Evolutionary conservation across 2,113 vertebrate genomes (phyloP).

Genomic region (Fukomys damarensis): DNA sequence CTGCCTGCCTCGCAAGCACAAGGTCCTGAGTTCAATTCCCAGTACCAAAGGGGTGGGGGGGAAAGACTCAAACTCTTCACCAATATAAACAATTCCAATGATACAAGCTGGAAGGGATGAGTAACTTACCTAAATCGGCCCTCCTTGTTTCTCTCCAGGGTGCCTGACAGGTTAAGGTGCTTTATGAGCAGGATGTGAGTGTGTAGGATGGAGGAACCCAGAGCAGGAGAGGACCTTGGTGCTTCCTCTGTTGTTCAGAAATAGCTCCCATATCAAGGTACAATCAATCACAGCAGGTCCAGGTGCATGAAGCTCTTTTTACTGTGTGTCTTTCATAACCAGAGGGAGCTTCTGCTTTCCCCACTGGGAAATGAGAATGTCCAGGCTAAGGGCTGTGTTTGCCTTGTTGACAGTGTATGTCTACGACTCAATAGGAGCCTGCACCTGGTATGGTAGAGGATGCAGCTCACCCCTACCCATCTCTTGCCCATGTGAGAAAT

Average conservation of each 20-base stretch:
- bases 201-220: accelerated
- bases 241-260: background rate
- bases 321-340: background rate
- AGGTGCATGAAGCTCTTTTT: background rate
- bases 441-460: background rate
- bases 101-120: background rate
- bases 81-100: background rate
- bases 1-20: too few relatives aligned
- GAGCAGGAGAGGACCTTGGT: background rate
- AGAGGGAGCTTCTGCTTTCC: background rate
- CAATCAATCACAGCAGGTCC: background rate
- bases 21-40: too few relatives aligned
- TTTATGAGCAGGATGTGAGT: accelerated
- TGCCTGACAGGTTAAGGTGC: accelerated
- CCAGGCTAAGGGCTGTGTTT: background rate
- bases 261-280: background rate
- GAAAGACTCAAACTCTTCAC: background rate
- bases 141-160: background rate
- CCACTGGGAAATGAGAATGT: background rate
- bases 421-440: background rate
- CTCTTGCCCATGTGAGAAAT: background rate
- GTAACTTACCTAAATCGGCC: background rate
- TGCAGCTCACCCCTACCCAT: accelerated
- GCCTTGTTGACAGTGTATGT: background rate
- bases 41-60: too few relatives aligned